Evolutionary conservation across 1,140 invertebrate species (phyloP).

Genomic region (Drosophila dunni): DNA sequence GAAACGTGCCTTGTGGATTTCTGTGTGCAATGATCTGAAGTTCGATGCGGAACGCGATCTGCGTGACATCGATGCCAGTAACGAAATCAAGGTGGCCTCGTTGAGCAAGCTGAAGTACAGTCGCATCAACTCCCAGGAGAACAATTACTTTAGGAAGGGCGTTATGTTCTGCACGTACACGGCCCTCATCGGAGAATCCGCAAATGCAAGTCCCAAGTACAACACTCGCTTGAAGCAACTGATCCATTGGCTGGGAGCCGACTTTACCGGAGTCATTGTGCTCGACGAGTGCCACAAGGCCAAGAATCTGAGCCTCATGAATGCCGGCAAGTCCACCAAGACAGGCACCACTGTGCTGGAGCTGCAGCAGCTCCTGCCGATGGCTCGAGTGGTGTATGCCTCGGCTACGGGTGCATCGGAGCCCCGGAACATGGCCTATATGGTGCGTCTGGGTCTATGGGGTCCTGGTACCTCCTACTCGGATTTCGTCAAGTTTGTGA

Average conservation of each 20-base stretch:
- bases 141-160: slow-evolving; percentile 96
- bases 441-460: slow-evolving; percentile 99
- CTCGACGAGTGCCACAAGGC: slow-evolving; percentile 99
- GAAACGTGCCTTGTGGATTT: slow-evolving; percentile 98
- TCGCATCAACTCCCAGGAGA: slow-evolving; percentile 96
- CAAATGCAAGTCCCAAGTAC: slow-evolving; percentile 94
- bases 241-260: slow-evolving; percentile 97
- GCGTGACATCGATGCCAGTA: slow-evolving; percentile 95
- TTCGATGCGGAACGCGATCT: slow-evolving; percentile 99
- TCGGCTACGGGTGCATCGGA: slow-evolving; percentile 99
- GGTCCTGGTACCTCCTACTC: slow-evolving; percentile 97
- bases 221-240: slow-evolving; percentile 97
- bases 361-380: slow-evolving; percentile 96
- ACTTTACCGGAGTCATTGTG: slow-evolving; percentile 97
- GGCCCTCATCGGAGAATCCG: slow-evolving; percentile 98
- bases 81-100: slow-evolving; percentile 87
- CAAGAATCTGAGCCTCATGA: slow-evolving; percentile 98
- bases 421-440: slow-evolving; percentile 99
- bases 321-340: slow-evolving; percentile 96
- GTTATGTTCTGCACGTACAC: slow-evolving; percentile 99
- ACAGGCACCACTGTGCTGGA: slow-evolving; percentile 96
- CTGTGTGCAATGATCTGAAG: slow-evolving; percentile 98
- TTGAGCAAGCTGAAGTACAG: slow-evolving; percentile 98
- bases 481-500: slow-evolving; percentile 97
- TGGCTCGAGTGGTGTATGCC: slow-evolving; percentile 98